Base-by-base conservation (phyloP, 2,888 invertebrate species). In the Cheilosia scutellata region DNA sequence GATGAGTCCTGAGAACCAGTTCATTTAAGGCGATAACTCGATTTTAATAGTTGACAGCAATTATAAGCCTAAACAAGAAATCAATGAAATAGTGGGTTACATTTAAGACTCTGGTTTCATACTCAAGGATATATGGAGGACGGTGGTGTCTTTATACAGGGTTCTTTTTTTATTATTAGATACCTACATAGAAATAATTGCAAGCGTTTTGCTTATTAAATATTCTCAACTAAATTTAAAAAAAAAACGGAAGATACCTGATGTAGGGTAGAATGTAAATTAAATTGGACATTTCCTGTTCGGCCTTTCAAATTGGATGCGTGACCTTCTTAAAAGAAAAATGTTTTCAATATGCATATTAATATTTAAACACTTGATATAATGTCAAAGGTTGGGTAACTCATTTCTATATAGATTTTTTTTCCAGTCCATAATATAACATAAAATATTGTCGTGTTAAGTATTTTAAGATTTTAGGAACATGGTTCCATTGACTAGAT, bases 171-270 rank as follows among this genome's bases (percentile, higher is more conserved):
- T 16, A n/a, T 1, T 51, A 60, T 66, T 20, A 75, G 66, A 49
- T 66, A 57, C 49, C 65, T n/a, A 20, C 20, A 20, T 20, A 57
- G 11, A 75, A 20, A 29, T 75, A 58, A 66, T 75, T 58, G 20
- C 49, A 49, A 49, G 2, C 0, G 7, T 25, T 37, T 4, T 42
- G 47, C 16, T 44, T 11, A 58, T 58, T 16, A 9, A 29, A 40
- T 58, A 58, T 58, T n/a, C n/a, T n/a, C 1, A 6, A 53, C 7
- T 4, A 49, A 37, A n/a, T 27, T 55, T 55, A n/a, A 27, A 16
- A 66, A 53, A 66, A 53, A 11, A 55, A 7, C 16, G 27, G 7
- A 42, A 42, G 5, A 40, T 66, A 20, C 9, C 13, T 27, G 29
- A 29, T 53, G 51, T 7, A 49, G 20, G 20, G 9, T n/a, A 11